Evolutionary conservation across 2,888 invertebrate species (phyloP), one percentile per base, ranked within the genome.

Genomic region (Acronicta leporina): DNA sequence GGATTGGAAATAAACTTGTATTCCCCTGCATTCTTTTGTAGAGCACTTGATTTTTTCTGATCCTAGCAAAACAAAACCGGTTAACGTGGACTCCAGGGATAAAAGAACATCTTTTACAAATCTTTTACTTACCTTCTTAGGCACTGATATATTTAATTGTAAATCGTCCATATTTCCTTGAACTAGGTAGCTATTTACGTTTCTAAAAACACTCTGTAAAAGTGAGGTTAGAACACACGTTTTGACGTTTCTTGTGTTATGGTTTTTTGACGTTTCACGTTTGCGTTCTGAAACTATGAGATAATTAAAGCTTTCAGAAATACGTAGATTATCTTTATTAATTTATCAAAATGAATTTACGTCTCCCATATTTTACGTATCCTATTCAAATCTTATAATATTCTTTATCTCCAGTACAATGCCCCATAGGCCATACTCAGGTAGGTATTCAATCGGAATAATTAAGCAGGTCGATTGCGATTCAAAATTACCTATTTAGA

Each of bases 1-100:
- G 92, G 87, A 65, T 94, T 94, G 0, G 89, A 80, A 46, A 91
- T 76, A 85, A 95, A 95, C 70, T 92, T 94, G 60, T 92, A 94
- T 73, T 89, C 91, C 27, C 85, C 79, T 14, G 80, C 80, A 82
- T 85, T 86, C 64, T 88, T 88, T 54, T 81, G 80, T 15, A 70
- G 51, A 61, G 60, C 76, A 67, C 66, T 73, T 55, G 62, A 38
- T 75, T 89, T 92, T 63, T 87, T 89, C 50, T 70, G 86, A 51
- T 61, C 80, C 91, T 91, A 79, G 8, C 27, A 68, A 72, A 66
- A 68, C 16, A 63, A 10, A 53, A 61, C 8, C 14, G 16, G 2
- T 63, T 56, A 50, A 44, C 25, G 56, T n/a, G 3, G 6, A 27
- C 1, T 42, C 9, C 15, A 27, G 20, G 43, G 5, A 8, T 3